Base-by-base conservation (phyloP, 1,140 invertebrate genomes). In the Cataglyphis hispanica region DNA sequence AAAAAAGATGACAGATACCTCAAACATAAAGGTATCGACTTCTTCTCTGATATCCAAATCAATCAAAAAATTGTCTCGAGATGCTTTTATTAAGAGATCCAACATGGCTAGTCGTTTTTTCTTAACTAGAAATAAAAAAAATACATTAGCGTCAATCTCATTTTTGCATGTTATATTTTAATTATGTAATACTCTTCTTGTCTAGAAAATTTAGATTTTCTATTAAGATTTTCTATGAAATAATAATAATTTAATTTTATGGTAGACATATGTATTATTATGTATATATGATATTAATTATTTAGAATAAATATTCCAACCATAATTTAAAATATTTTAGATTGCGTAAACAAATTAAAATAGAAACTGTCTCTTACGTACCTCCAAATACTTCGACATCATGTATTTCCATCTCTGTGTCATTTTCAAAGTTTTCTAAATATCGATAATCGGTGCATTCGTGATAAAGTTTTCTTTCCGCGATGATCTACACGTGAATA, bases 1-100 rank as follows among this genome's bases (percentile, higher is more conserved):
- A 40, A 31, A 61, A 86, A 22, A 97, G 94, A 98, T 98, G 96
- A 98, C 97, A 91, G 98, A 98, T 0, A 43, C 40, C 2, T 13
- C 40, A 11, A 43, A 43, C 40, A 43, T 43, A 43, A 43, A 43
- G 1, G 97, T 98, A 92, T 98, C 97, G 5, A 98, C 97, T 96
- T 98, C 98, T 92, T 98, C 97, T 85, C 96, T 95, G 58, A 98
- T 97, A 78, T 97, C 97, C 34, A 95, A 80, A 67, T 96, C 93
- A 84, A 95, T 96, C 67, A 96, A 96, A 11, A 89, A 67, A 58
- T 94, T 95, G n/a, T 96, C 94, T 75, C 95, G 91, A 63, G 95
- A 95, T 74, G 96, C 95, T 16, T 95, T 95, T 90, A 98, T 93
- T 11, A 98, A 90, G 86, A 98, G 95, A 95, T 99, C 98, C n/a